A percentile compares a stretch with the other conserved stretches of the same genome.
Conservation (phyloP, 2,888 invertebrate species). For the Apodemia hepburni region DNA sequence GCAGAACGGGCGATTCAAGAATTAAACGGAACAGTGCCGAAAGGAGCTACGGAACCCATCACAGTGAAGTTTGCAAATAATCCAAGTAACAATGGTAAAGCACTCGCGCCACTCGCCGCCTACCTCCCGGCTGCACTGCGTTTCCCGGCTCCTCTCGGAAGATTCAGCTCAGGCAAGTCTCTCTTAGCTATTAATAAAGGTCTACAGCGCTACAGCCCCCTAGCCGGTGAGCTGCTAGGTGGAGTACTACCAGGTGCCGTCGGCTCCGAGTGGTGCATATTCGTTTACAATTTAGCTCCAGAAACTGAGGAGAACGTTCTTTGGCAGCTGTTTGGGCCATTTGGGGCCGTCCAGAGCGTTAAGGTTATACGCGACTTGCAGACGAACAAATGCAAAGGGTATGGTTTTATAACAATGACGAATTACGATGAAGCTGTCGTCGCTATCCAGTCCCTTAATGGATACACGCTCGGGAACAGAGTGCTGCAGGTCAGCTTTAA, state of each 20-base stretch:
- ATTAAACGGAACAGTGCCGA: constrained; percentile 93
- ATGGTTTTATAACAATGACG: constrained; percentile 97
- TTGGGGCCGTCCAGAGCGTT: constrained; percentile 95
- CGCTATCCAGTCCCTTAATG: constrained; percentile 95
- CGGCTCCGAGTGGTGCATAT: constrained; percentile 93
- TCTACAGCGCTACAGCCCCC: constrained; percentile 89
- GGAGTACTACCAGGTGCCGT: constrained; percentile 88
- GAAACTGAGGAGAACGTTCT: constrained; percentile 97
- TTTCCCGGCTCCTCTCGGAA: constrained; percentile 83
- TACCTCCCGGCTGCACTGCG: constrained; percentile 88
- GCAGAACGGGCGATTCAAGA: constrained; percentile 97
- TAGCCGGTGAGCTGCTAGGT: constrained; percentile 90
- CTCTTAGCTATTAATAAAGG: constrained; percentile 92
- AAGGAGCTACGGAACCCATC: constrained; percentile 93
- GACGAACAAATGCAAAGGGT: constrained; percentile 97
- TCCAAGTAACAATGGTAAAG: constrained; percentile 92
- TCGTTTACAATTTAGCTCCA: constrained; percentile 97
- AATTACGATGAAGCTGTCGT: constrained; percentile 96
- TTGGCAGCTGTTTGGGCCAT: constrained; percentile 98
- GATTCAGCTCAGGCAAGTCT: constrained; percentile 93
- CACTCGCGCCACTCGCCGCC: constrained; percentile 90
- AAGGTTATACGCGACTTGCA: constrained; percentile 95
- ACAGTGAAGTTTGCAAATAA: constrained; percentile 98
- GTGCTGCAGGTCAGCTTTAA: constrained; percentile 96
- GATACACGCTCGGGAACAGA: constrained; percentile 93